Base-by-base conservation (phyloP, 2,113 vertebrate genomes). In the Cervus canadensis region DNA sequence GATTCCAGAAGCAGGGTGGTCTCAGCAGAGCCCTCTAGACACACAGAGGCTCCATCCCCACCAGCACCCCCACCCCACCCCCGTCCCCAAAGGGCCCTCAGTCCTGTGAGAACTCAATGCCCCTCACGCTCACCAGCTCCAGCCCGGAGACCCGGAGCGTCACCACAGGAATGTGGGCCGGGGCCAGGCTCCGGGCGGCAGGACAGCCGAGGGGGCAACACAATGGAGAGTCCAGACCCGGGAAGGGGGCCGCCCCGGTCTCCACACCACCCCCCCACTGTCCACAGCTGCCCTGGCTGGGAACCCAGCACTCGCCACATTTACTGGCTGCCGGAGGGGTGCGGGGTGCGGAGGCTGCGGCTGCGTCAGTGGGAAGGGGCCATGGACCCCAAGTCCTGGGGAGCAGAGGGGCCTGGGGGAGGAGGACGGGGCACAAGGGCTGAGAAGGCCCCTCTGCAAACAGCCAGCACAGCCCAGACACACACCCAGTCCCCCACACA, bases 101-200 rank as follows among this genome's bases (percentile, higher is more conserved):
- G 74, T 84, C 67, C 95, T 97, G 90, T 98, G 98, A 98, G 97
- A 98, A 96, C 97, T 54, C 90, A 1, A 28, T 81, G 95, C 95
- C 95, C 95, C 97, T 98, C 93, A 93, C 74, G 93, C 97, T 98
- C 94, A 96, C 25, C 96, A 91, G 91, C 43, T 98, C 96, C 88
- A 97, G 56, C 98, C 91, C 7, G 95, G 98, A 98, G 98, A 98
- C 97, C 82, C 60, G 40, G 71, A 97, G 94, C 28, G 0, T 45
- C 88, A 7, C 85, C 0, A 25, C 78, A 98, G 95, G 98, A 98
- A 98, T 98, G 98, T 95, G 94, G 59, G 88, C 81, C 13, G 0
- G 17, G 81, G 94, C 97, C 98, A 98, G 95, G 87, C 95, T 86
- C 96, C 7, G 50, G 96, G 88, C 95, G n/a, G 94, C 87, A 40